Evolutionary conservation across 2,797 vertebrate species (phyloP).

Genomic region (Falco biarmicus): DNA sequence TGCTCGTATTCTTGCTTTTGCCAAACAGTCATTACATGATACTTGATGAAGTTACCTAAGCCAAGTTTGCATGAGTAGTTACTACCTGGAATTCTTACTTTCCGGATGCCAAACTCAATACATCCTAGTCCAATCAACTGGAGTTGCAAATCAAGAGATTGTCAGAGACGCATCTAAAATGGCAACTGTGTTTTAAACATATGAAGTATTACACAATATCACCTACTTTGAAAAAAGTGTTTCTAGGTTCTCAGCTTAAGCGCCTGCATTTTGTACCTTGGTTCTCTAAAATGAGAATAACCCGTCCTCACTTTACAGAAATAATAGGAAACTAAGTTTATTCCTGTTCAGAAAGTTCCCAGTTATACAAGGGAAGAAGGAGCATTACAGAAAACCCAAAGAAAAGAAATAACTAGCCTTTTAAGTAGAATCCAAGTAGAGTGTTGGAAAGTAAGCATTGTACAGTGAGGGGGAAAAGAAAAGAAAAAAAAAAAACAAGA

Average conservation of each 20-base stretch:
- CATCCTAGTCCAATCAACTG: slow-evolving; percentile 69
- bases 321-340: neutral
- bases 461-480: neutral
- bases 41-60: slow-evolving; percentile 67
- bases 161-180: slow-evolving; percentile 72
- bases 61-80: slow-evolving; percentile 66
- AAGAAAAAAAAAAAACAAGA: neutral
- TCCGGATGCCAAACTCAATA: slow-evolving; percentile 70
- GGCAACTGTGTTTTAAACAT: slow-evolving; percentile 70
- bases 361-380: neutral
- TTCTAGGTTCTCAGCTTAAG: slow-evolving; percentile 59
- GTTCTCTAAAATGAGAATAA: slow-evolving; percentile 31
- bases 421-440: neutral
- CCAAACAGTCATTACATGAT: slow-evolving; percentile 64
- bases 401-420: slow-evolving; percentile 3
- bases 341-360: neutral
- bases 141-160: slow-evolving; percentile 70
- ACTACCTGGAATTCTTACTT: slow-evolving; percentile 73
- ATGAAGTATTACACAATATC: slow-evolving; percentile 60
- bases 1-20: slow-evolving; percentile 37
- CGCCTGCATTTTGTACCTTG: neutral
- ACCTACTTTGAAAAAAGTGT: slow-evolving; percentile 42
- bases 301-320: slow-evolving; percentile 4
- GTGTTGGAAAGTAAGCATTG: neutral
- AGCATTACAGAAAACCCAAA: neutral